Conservation (phyloP, 2,797 vertebrate genomes). For the Clarias pachynema region DNA sequence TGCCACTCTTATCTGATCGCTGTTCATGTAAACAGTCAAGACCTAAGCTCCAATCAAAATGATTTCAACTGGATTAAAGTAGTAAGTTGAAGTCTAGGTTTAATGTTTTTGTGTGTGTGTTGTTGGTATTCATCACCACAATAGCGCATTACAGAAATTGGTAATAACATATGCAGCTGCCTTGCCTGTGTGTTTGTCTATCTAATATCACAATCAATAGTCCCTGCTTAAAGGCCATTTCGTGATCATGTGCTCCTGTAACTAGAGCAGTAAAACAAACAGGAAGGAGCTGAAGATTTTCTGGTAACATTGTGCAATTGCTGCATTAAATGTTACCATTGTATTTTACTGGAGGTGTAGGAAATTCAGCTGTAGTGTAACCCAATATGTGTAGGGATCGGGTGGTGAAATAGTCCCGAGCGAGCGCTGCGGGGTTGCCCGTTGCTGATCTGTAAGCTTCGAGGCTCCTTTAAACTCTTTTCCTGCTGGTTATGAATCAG, state of each 20-base stretch:
- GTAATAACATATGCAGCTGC: not conserved
- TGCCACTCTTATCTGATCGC: too few species aligned
- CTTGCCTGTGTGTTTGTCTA: not conserved
- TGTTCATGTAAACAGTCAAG: too few species aligned
- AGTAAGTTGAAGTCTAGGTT: not conserved
- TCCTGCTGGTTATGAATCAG: slow-evolving; percentile 55
- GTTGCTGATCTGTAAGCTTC: slow-evolving; percentile 66
- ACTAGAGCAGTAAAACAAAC: not conserved
- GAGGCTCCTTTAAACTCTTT: slow-evolving; percentile 57
- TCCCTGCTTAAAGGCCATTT: slow-evolving; percentile 6
- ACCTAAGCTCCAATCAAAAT: too few species aligned
- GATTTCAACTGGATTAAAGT: too few species aligned
- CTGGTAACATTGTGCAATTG: not conserved
- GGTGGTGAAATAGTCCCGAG: slow-evolving; percentile 70
- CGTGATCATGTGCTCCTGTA: slow-evolving; percentile 17
- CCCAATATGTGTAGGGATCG: slow-evolving; percentile 73
- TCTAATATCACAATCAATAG: not conserved
- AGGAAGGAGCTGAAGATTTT: slow-evolving; percentile 3
- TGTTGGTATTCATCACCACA: not conserved
- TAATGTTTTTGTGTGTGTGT: not conserved
- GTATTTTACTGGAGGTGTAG: slow-evolving; percentile 8
- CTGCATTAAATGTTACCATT: slow-evolving; percentile 4
- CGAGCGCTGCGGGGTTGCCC: slow-evolving; percentile 45
- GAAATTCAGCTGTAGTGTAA: slow-evolving; percentile 53
- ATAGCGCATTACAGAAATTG: not conserved